Evolutionary conservation across 2,797 vertebrate genomes (phyloP).

Genomic region (Eupleurogrammus muticus): DNA sequence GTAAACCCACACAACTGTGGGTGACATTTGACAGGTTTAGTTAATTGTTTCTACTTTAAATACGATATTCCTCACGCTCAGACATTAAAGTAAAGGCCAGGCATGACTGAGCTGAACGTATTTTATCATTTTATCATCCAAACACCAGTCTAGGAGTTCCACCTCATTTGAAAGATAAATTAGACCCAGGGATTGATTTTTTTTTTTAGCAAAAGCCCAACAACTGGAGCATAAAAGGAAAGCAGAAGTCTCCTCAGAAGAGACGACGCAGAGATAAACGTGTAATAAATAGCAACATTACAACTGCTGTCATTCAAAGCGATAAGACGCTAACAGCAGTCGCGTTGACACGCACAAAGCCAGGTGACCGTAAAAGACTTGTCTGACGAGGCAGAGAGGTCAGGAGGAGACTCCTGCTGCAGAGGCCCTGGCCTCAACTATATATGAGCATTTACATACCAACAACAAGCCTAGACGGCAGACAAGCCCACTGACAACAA

Average conservation of each 20-base stretch:
- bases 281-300: slow-evolving; percentile 17
- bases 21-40: not conserved
- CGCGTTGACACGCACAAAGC: slow-evolving; percentile 23
- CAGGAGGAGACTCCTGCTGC: slow-evolving; percentile 29
- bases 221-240: slow-evolving; percentile 6
- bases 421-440: slow-evolving; percentile 41
- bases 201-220: slow-evolving; percentile 12
- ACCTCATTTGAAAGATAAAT: slow-evolving; percentile 51
- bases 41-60: not conserved
- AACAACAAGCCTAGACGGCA: slow-evolving; percentile 81
- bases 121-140: slow-evolving; percentile 42
- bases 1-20: not conserved
- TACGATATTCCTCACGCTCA: slow-evolving; percentile 4
- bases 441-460: slow-evolving; percentile 79
- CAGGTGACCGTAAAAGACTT: slow-evolving; percentile 28
- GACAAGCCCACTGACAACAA: slow-evolving; percentile 77
- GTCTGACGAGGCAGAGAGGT: slow-evolving; percentile 32
- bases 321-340: not conserved
- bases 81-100: slow-evolving; percentile 8
- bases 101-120: slow-evolving; percentile 27
- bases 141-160: slow-evolving; percentile 34
- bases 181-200: slow-evolving; percentile 7
- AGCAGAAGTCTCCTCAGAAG: not conserved
- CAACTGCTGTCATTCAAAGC: not conserved
- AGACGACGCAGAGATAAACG: not conserved